Conservation (phyloP, 2,113 vertebrate species). For the Spheniscus mendiculus region DNA sequence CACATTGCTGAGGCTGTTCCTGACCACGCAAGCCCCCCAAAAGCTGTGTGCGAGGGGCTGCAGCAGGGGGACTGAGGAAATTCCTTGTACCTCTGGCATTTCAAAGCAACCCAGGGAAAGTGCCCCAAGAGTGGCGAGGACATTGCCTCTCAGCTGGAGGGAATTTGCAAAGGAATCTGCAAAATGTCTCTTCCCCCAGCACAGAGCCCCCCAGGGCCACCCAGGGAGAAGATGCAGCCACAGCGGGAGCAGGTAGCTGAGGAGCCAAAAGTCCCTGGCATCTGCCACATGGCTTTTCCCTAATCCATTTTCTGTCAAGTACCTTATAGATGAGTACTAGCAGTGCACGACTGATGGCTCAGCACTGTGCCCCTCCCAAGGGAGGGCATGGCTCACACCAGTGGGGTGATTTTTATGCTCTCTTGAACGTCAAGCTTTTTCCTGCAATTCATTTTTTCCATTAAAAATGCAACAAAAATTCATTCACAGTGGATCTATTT, state of each 20-base stretch:
- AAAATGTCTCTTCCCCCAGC: background rate
- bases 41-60: background rate
- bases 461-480: background rate
- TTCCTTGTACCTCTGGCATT: background rate
- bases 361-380: background rate
- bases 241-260: background rate
- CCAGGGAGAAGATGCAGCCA: background rate
- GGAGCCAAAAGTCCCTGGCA: background rate
- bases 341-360: background rate
- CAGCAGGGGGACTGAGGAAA: background rate
- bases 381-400: background rate
- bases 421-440: background rate
- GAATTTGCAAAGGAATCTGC: background rate
- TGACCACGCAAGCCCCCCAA: background rate
- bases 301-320: background rate
- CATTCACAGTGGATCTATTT: background rate
- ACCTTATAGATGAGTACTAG: background rate
- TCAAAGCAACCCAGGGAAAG: background rate
- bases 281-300: background rate
- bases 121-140: background rate
- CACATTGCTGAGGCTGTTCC: background rate
- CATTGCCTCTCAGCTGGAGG: background rate
- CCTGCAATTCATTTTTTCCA: background rate
- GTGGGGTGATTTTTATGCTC: background rate
- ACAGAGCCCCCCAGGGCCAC: rapidly evolving